These are phyloP conservation scores for Sebastes iracundus DNA, from an alignment of 2,797 vertebrate genomes.

Conservation along the genomic window DNA sequence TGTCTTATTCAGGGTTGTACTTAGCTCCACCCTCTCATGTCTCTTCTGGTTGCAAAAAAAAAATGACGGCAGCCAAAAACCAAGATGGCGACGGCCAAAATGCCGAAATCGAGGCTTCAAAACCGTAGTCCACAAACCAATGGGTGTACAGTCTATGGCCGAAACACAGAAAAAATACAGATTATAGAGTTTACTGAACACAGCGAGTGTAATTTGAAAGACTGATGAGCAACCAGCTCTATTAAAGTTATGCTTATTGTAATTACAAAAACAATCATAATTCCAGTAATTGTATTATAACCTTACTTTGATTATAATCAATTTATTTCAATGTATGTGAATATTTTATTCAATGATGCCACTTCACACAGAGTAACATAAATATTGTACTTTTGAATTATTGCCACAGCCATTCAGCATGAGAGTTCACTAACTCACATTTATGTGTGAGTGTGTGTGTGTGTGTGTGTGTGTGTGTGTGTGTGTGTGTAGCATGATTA, in stretches of 20 bases:
- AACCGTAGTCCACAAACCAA: too few species aligned
- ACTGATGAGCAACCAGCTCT: background rate
- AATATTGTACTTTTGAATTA: conserved; percentile 2
- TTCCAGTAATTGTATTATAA: background rate
- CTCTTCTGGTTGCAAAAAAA: too few species aligned
- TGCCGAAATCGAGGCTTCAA: too few species aligned
- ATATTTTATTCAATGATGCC: background rate
- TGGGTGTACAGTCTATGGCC: too few species aligned
- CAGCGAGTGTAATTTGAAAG: background rate
- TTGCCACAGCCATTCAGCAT: background rate
- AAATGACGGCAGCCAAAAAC: too few species aligned
- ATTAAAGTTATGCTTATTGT: background rate
- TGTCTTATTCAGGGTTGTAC: too few species aligned
- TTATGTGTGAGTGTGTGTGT: background rate
- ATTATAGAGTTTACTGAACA: background rate
- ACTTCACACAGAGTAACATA: background rate
- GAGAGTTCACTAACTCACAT: background rate
- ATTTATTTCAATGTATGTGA: background rate
- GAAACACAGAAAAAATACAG: background rate
- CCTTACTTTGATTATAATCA: background rate
- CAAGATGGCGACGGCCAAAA: too few species aligned
- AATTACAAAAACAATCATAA: background rate
- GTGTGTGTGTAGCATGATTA: background rate
- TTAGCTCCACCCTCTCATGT: too few species aligned
- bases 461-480: background rate